These are phyloP conservation scores for Hoplias malabaricus DNA, from an alignment of 2,113 vertebrate genomes.

Conservation along the genomic window DNA sequence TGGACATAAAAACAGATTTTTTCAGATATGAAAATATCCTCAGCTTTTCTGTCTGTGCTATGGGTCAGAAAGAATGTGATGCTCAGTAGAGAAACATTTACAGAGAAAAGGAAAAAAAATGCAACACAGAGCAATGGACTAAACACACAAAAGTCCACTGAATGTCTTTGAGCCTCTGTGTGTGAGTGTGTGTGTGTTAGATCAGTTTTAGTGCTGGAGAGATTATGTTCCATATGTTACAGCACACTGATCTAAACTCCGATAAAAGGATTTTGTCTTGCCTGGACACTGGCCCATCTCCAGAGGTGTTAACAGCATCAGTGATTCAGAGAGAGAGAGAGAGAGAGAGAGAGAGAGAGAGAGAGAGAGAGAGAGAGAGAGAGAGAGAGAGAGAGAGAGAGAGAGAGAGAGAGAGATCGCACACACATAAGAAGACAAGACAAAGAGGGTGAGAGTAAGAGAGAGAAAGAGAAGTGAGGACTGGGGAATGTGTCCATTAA, in stretches of 20 bases:
- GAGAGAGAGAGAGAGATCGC: not conserved
- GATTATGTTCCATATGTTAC: conserved; percentile 7
- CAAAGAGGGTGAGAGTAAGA: not conserved
- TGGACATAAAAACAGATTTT: no score
- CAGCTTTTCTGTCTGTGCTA: no score
- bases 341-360: not conserved
- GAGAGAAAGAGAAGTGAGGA: not conserved
- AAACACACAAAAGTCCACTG: no score
- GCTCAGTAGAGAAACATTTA: no score
- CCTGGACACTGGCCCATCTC: not conserved
- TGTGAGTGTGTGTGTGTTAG: conserved; percentile 38
- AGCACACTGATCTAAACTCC: not conserved
- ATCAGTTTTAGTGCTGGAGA: not conserved
- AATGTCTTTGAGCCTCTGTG: not conserved
- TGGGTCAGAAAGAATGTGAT: no score
- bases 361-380: not conserved
- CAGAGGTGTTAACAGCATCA: not conserved
- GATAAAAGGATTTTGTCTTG: not conserved
- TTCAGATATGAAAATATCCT: no score
- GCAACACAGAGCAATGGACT: not conserved
- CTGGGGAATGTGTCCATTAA: not conserved
- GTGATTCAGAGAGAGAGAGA: not conserved
- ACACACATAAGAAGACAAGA: not conserved
- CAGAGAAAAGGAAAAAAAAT: not conserved
- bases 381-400: conserved; percentile 4